These are phyloP conservation scores for Dyspetes luteomarginatus DNA, from an alignment of 2,888 invertebrate species.

Conservation along the genomic window DNA sequence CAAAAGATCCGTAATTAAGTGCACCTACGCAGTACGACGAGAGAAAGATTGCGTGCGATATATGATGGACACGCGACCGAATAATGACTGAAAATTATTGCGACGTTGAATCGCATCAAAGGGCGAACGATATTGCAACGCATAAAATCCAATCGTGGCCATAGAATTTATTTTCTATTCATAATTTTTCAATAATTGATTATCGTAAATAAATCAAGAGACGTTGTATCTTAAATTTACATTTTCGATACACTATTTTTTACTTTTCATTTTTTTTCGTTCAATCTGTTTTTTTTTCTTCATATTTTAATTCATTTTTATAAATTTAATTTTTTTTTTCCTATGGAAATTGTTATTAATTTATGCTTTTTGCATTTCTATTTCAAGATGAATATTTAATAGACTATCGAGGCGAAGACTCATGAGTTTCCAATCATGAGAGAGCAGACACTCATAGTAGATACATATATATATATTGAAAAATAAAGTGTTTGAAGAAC, in stretches of 20 bases:
- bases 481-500: slow-evolving; percentile 28
- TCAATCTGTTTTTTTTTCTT: no score
- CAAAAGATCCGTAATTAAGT: slow-evolving; percentile 12
- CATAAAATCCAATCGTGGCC: not conserved
- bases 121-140: not conserved
- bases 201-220: not conserved
- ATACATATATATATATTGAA: not conserved
- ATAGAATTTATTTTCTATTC: not conserved
- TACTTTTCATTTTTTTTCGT: no score
- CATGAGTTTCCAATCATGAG: no score
- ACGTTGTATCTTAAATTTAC: no score
- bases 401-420: no score
- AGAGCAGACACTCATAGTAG: no score
- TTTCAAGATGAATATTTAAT: no score
- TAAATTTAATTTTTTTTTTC: no score
- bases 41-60: not conserved
- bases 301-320: no score
- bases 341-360: no score
- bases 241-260: no score
- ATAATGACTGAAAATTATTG: slow-evolving; percentile 9
- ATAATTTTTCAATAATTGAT: not conserved
- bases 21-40: not conserved
- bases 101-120: not conserved
- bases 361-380: no score
- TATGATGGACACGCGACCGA: slow-evolving; percentile 24